A percentile compares a stretch with the other conserved stretches of the same genome.
Conservation (phyloP, 2,888 invertebrate species). For the Listrodromus nycthemerus region DNA sequence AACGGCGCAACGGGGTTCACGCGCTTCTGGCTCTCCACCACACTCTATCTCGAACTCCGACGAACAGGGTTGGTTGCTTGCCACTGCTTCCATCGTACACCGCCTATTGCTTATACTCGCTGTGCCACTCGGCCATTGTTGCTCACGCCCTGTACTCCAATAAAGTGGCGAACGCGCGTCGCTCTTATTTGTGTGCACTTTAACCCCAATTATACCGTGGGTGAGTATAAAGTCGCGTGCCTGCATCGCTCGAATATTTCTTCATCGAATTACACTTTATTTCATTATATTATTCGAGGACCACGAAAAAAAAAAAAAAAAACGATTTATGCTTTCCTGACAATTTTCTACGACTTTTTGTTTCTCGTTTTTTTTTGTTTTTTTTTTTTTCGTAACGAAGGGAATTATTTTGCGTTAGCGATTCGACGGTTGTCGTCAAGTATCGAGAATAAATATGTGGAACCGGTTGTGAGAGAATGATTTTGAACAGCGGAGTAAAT, state of each 20-base stretch:
- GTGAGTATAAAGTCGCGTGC: conserved; percentile 59
- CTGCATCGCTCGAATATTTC: conserved; percentile 4
- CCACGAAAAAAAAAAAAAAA: not conserved
- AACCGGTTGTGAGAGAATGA: not conserved
- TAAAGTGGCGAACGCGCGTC: conserved; percentile 74
- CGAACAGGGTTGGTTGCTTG: conserved; percentile 49
- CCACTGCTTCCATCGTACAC: conserved; percentile 39
- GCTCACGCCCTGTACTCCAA: conserved; percentile 75
- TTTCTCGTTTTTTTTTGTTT: not conserved
- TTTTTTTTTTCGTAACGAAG: not conserved
- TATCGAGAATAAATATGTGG: not conserved
- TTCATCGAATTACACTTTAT: not conserved
- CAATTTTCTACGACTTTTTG: too few relatives aligned
- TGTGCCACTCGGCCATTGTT: conserved; percentile 71
- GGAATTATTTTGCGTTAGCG: not conserved
- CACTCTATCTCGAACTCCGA: conserved; percentile 18
- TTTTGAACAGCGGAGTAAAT: conserved; percentile 13
- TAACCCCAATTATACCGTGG: conserved; percentile 74
- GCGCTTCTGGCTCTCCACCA: conserved; percentile 14
- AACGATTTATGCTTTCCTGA: too few relatives aligned
- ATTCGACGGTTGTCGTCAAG: not conserved
- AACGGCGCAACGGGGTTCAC: conserved; percentile 64
- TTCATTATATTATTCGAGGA: conserved; percentile 3
- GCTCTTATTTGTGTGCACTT: conserved; percentile 76
- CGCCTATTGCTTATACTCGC: conserved; percentile 10